phyloP scores from a whole-genome alignment of 2,888 invertebrate genomes.

The Seira sanloemensis region DNA sequence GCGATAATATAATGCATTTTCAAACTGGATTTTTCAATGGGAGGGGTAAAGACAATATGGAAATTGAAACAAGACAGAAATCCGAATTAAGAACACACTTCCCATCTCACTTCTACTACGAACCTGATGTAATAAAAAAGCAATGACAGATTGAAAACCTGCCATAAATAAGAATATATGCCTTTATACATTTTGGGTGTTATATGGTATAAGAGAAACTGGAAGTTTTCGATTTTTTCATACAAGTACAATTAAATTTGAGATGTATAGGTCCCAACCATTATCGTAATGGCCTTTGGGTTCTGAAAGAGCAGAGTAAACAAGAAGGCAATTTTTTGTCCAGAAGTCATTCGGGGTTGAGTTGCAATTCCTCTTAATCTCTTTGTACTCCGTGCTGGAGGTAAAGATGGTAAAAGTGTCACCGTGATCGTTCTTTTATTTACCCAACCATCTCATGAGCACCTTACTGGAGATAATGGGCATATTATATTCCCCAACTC shows the following conservation, averaged over 20 bases:
- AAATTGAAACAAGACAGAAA: not conserved
- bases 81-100: not conserved
- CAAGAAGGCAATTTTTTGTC: not conserved
- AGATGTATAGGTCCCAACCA: too few species aligned
- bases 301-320: not conserved
- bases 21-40: not conserved
- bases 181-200: constrained; percentile 23
- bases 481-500: too few species aligned
- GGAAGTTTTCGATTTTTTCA: too few species aligned
- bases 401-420: constrained; percentile 8
- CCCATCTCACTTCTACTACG: not conserved
- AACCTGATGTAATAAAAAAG: not conserved
- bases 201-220: not conserved
- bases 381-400: too few species aligned
- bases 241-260: too few species aligned
- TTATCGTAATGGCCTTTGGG: not conserved
- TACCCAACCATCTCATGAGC: constrained; percentile 11
- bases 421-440: constrained; percentile 22
- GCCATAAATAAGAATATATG: not conserved
- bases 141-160: not conserved
- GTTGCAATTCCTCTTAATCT: too few species aligned
- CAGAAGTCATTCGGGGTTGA: not conserved
- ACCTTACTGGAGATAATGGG: not conserved
- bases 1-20: not conserved
- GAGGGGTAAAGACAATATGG: not conserved